Conservation (phyloP, 2,797 vertebrate genomes). For the Nothura maculosa region DNA sequence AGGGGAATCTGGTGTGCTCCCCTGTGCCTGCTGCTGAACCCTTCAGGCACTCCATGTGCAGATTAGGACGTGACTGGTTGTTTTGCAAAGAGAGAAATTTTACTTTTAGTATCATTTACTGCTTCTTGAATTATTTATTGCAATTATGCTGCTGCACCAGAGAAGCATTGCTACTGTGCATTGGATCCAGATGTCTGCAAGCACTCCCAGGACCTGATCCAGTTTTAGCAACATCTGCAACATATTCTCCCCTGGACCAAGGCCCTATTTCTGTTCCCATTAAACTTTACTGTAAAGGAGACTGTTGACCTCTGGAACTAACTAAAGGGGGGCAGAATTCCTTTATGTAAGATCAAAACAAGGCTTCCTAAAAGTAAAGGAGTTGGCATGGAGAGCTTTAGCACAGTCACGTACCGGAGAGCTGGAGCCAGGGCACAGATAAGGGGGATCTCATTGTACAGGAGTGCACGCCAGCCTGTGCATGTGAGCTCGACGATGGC, state of each 20-base stretch:
- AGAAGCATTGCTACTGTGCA: not conserved
- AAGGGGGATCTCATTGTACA: not conserved
- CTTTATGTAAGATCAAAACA: not conserved
- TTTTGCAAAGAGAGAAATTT: not conserved
- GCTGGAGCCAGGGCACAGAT: not conserved
- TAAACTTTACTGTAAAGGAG: not conserved
- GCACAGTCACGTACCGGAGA: not conserved
- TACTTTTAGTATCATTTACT: slow-evolving; percentile 7
- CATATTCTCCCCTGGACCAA: not conserved
- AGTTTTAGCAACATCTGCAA: slow-evolving; percentile 34
- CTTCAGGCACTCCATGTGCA: not conserved
- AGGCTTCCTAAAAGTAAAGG: not conserved
- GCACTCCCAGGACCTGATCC: not conserved
- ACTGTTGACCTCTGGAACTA: not conserved
- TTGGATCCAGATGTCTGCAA: slow-evolving; percentile 44
- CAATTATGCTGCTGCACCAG: slow-evolving; percentile 14
- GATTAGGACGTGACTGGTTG: rapidly evolving
- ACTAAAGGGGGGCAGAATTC: not conserved
- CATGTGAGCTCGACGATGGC: not conserved
- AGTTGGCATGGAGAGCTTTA: not conserved
- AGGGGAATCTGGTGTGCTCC: rapidly evolving
- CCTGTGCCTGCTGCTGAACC: not conserved
- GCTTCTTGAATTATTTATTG: slow-evolving; percentile 56
- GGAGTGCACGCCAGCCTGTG: rapidly evolving
- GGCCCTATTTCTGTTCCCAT: not conserved